Evolutionary conservation across 2,113 vertebrate species (phyloP).

Genomic region (Aplodontia rufa): DNA sequence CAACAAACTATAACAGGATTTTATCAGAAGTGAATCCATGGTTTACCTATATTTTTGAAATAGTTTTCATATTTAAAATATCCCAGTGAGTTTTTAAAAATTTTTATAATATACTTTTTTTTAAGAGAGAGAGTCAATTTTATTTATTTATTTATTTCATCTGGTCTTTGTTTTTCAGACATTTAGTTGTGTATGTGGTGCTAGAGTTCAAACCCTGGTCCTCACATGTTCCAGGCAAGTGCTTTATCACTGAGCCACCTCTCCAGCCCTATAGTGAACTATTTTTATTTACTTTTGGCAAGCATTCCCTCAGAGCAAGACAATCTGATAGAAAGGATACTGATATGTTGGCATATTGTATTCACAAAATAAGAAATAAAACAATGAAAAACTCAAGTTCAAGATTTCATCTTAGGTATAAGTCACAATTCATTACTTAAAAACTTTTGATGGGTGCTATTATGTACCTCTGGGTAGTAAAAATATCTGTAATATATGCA

Average conservation of each 20-base stretch:
- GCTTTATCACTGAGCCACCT: no score
- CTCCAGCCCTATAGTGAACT: no score
- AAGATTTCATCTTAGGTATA: not conserved
- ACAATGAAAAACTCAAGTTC: not conserved
- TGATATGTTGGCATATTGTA: not conserved
- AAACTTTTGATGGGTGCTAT: not conserved
- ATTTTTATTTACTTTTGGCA: slow-evolving; percentile 34
- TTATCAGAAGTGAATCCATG: not conserved
- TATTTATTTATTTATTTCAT: no score
- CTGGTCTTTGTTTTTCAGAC: no score
- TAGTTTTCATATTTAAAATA: not conserved
- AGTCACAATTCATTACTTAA: not conserved
- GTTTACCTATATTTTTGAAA: not conserved
- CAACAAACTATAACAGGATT: not conserved
- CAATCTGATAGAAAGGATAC: not conserved
- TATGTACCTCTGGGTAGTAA: not conserved
- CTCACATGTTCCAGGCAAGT: no score
- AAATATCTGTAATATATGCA: not conserved
- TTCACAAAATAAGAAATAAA: not conserved
- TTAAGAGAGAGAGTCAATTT: no score
- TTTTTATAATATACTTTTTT: not conserved
- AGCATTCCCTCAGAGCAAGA: not conserved
- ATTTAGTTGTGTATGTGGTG: no score
- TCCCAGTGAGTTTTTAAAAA: not conserved
- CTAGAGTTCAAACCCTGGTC: no score